Conservation (phyloP, 2,797 vertebrate species). For the Champsocephalus esox region DNA sequence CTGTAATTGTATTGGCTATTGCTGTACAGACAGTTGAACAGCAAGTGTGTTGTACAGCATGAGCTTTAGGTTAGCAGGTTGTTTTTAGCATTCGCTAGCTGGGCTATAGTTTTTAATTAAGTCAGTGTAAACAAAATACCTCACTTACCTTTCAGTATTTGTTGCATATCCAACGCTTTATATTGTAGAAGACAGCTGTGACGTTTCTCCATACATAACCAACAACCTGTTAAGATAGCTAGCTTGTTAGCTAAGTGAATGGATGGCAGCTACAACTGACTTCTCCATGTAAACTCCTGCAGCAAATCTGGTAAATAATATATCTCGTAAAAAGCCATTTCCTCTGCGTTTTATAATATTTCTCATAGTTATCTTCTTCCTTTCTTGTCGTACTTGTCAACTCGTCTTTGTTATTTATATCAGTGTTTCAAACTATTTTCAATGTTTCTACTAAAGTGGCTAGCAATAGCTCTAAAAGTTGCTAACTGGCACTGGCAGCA, state of each 20-base stretch:
- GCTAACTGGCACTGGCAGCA: neutral
- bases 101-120: neutral
- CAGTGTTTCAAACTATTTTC: too few species aligned
- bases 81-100: neutral
- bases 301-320: neutral
- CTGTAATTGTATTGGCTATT: neutral
- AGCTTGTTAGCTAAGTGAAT: neutral
- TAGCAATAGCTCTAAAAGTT: neutral
- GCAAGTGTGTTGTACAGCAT: neutral
- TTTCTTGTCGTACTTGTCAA: neutral
- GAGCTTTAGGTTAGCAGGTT: neutral
- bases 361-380: neutral
- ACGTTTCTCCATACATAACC: neutral
- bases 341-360: neutral
- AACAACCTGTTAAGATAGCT: neutral
- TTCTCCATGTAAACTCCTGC: neutral
- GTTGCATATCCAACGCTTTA: neutral
- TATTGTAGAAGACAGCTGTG: neutral
- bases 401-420: neutral
- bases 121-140: neutral
- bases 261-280: too few species aligned
- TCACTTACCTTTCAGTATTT: neutral
- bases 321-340: neutral
- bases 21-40: neutral
- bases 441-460: neutral